A percentile compares a stretch with the other conserved stretches of the same genome.
Evolutionary conservation across 2,888 invertebrate genomes (phyloP).

Genomic region (Cephalotes varians): DNA sequence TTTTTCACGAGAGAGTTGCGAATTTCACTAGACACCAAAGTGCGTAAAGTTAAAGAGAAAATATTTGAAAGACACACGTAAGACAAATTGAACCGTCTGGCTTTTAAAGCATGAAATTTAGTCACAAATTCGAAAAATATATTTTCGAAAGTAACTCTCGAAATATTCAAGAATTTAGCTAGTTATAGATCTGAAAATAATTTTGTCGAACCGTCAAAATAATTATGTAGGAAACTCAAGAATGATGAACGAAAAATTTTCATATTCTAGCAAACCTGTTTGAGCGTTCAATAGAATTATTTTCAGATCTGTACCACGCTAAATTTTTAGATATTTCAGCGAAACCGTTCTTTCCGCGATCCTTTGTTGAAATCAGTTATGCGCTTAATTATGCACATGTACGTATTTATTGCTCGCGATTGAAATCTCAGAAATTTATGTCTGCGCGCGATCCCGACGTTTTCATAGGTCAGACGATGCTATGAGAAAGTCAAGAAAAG

Average conservation of each 20-base stretch:
- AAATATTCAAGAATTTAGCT: no score
- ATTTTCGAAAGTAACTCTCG: not conserved
- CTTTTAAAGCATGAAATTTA: not conserved
- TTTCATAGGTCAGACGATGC: conserved; percentile 38
- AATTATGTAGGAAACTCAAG: no score
- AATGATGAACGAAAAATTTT: no score
- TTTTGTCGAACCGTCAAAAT: no score
- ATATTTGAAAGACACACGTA: not conserved
- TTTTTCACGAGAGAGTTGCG: not conserved
- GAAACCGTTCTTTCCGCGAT: no score
- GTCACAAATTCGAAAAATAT: not conserved
- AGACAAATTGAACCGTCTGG: not conserved
- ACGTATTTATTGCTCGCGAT: not conserved
- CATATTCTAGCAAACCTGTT: no score
- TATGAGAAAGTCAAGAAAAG: conserved; percentile 42
- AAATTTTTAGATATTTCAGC: no score
- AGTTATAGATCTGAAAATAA: no score
- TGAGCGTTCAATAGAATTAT: no score
- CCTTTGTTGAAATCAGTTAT: not conserved
- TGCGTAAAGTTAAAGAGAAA: not conserved
- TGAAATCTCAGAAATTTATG: not conserved
- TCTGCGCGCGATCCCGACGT: conserved; percentile 6
- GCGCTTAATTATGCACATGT: not conserved
- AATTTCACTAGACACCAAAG: not conserved
- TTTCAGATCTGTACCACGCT: no score